Base-by-base conservation (phyloP, 2,113 vertebrate genomes). In the Ornithorhynchus anatinus region DNA sequence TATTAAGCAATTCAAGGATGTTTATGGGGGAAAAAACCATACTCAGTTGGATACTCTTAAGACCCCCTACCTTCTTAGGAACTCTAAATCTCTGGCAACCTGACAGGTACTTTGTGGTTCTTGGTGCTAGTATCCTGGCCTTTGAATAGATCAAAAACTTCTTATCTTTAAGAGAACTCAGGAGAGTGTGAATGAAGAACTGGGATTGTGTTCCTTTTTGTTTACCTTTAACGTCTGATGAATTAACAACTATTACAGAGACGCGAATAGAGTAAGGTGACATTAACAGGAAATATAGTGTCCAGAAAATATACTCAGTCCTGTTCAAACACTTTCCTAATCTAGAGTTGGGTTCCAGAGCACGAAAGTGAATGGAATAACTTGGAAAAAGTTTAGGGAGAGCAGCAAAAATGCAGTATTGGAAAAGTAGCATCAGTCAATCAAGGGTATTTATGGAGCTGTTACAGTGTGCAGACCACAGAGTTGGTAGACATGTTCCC, bases 21-120 rank as follows among this genome's bases (percentile, higher is more conserved):
- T 74, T 84, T 69, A 53, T 37, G 13, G 15, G 64, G 16, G 56
- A 75, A 67, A 52, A 75, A n/a, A n/a, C n/a, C 57, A 15, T 72
- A 43, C 37, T 43, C 60, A 1, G 12, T n/a, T 57, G 29, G 75
- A 20, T 51, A 1, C 50, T 27, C 54, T n/a, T 37, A 70, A 76
- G 57, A 48, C 2, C 10, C n/a, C 23, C 22, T 10, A 8, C 23
- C 13, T 4, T 67, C 63, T 29, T 45, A 45, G 47, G 53, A 19
- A 39, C 43, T 73, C 63, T 37, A 38, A 40, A 38, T 37, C 45
- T 1, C 0, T 3, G 9, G 47, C 20, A 53, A 27, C 36, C 22
- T 13, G 2, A 0, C 0, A 4, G 67, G 4, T 32, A 20, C 6
- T 29, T 63, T 17, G 33, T 19, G 1, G 3, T 33, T 15, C 4